Conservation (phyloP, 1,140 invertebrate species). For the Trachymyrmex septentrionalis region DNA sequence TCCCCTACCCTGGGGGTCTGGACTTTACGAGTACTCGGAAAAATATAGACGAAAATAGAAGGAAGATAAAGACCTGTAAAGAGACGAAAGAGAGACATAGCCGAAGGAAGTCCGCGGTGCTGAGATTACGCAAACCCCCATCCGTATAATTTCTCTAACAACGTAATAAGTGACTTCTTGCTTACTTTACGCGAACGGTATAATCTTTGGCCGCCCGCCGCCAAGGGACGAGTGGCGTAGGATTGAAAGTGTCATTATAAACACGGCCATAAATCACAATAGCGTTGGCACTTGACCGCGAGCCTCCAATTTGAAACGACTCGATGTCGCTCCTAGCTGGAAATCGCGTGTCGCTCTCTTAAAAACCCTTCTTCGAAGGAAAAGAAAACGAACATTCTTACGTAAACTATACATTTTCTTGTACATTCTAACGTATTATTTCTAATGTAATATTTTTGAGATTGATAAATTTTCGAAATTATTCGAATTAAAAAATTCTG, state of each 20-base stretch:
- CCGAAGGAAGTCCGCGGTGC: constrained; percentile 59
- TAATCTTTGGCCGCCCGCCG: constrained; percentile 45
- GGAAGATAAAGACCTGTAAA: background rate
- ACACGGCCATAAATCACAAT: constrained; percentile 60
- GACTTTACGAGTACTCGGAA: constrained; percentile 2
- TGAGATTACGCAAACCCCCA: constrained; percentile 63
- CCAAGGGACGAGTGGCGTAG: constrained; percentile 32
- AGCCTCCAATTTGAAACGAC: constrained; percentile 9
- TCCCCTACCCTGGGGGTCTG: too few species aligned
- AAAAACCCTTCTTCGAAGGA: constrained; percentile 8
- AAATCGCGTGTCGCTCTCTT: background rate
- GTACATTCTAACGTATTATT: background rate
- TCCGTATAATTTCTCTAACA: constrained; percentile 72
- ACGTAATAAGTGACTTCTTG: constrained; percentile 74
- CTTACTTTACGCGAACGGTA: constrained; percentile 63
- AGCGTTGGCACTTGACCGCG: constrained; percentile 54
- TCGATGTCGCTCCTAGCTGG: constrained; percentile 11
- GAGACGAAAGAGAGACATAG: constrained; percentile 26
- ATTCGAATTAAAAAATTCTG: background rate
- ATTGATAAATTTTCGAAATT: background rate
- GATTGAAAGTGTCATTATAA: constrained; percentile 67
- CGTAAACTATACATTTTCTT: background rate
- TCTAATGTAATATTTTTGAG: background rate
- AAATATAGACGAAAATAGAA: background rate
- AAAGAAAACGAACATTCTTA: background rate